Base-by-base conservation (phyloP, 2,888 invertebrate genomes). In the Lydus trimaculatus region DNA sequence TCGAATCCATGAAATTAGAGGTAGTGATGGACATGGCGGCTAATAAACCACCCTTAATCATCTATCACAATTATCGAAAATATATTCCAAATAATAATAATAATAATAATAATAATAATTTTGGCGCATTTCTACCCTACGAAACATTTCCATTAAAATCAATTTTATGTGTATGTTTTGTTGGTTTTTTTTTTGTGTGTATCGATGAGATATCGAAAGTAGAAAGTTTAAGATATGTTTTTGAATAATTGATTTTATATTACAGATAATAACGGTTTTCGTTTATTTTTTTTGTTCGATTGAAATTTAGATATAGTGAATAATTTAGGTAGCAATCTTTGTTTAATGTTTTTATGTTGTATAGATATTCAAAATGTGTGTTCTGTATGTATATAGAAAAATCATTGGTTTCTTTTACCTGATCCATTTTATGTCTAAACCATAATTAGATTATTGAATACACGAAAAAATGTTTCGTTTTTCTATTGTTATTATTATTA, bases 21-120 rank as follows among this genome's bases (percentile, higher is more conserved):
- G 70, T 72, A 72, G 70, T 72, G 67, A 72, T 70, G 70, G 70
- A 72, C 71, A 71, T 64, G 52, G 71, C 71, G 71, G 67, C 63
- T 71, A 28, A 25, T 25, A 63, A n/a, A 63, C 71, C 71, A 58
- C 67, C 64, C 43, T 68, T 67, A 67, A 67, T 71, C 71, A 71
- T 67, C 71, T 71, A 71, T 68, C 71, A 71, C 71, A 71, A 65
- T 65, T 62, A 31, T 33, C 11, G 33, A 17, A 17, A 17, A 43
- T 13, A 43, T 7, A 17, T 43, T 43, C 17, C 7, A 17, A 43
- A 43, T 11, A 43, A 43, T 11, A 43, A 43, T 7, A 7, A 43
- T 7, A 43, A 43, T 13, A n/a, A 43, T 7, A 43, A 52, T 11
- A 52, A 52, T 23, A 52, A 52, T 52, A 23, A 52, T 2, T 9